Conservation (phyloP, 2,797 vertebrate species). For the Sebastiscus albofasciatus region DNA sequence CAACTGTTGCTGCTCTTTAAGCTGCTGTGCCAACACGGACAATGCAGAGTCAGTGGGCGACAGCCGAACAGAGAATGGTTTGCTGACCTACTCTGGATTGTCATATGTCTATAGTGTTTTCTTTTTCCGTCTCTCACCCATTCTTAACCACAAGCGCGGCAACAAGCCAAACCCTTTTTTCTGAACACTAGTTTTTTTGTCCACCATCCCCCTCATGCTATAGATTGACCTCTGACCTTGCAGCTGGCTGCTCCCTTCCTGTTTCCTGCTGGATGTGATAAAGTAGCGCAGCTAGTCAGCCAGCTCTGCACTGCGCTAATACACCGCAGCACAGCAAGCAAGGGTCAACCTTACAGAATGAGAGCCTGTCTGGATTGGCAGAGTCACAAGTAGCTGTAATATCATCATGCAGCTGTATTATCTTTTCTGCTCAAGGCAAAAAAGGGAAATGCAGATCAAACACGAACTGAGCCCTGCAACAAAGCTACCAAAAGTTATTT, state of each 20-base stretch:
- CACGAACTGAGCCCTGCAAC: not conserved
- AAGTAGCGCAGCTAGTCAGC: slow-evolving; percentile 67
- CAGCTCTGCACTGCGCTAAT: slow-evolving; percentile 52
- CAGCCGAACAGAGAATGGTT: not conserved
- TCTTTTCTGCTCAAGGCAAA: slow-evolving; percentile 42
- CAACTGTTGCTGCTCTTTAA: slow-evolving; percentile 52
- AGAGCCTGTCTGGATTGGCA: slow-evolving; percentile 56
- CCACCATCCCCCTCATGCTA: slow-evolving; percentile 72
- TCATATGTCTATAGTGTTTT: slow-evolving; percentile 7
- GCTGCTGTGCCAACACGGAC: slow-evolving; percentile 37
- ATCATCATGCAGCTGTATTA: slow-evolving; percentile 60
- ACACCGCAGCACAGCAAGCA: slow-evolving; percentile 56
- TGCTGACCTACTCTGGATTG: slow-evolving; percentile 12
- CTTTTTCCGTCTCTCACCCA: slow-evolving; percentile 16
- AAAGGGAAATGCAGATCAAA: slow-evolving; percentile 52
- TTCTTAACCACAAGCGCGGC: slow-evolving; percentile 13
- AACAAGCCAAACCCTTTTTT: slow-evolving; percentile 53
- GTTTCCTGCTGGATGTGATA: slow-evolving; percentile 85
- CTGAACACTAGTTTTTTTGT: slow-evolving; percentile 64
- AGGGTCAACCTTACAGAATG: slow-evolving; percentile 61
- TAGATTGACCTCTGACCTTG: slow-evolving; percentile 80
- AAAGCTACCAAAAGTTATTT: slow-evolving; percentile 13
- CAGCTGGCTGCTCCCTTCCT: slow-evolving; percentile 84
- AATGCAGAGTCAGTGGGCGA: slow-evolving; percentile 30
- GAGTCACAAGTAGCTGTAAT: slow-evolving; percentile 59